These are phyloP conservation scores for Amblyjoppa fuscipennis DNA, from an alignment of 2,888 invertebrate genomes.

Conservation along the genomic window DNA sequence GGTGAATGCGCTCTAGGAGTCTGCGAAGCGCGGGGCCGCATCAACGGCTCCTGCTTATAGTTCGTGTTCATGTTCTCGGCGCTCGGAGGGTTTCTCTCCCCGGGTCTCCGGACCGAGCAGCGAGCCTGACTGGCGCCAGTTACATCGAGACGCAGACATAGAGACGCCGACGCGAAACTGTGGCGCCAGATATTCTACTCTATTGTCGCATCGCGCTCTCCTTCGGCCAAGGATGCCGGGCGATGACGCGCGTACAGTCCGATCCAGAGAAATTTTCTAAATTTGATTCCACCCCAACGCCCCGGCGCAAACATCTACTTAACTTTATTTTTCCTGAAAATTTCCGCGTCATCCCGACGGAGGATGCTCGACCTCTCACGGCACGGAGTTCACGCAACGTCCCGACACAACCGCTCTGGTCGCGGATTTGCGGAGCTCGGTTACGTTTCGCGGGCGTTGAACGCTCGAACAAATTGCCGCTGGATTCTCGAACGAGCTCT, in stretches of 20 bases:
- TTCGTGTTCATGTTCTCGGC: conserved; percentile 29
- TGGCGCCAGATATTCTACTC: conserved; percentile 77
- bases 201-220: conserved; percentile 33
- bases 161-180: conserved; percentile 76
- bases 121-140: conserved; percentile 79
- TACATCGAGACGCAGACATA: conserved; percentile 76
- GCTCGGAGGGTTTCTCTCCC: background rate
- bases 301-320: conserved; percentile 1
- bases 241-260: conserved; percentile 38
- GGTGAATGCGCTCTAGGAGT: conserved; percentile 73
- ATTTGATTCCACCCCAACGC: background rate
- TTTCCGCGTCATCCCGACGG: background rate
- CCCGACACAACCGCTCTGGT: background rate
- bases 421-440: conserved; percentile 20
- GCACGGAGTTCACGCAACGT: background rate
- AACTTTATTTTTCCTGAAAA: background rate
- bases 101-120: conserved; percentile 24
- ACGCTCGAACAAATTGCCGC: conserved; percentile 60
- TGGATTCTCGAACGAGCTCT: conserved; percentile 41
- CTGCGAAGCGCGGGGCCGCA: background rate
- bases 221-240: conserved; percentile 14
- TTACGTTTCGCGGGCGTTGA: conserved; percentile 26
- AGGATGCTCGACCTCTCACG: background rate
- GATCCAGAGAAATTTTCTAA: conserved; percentile 18
- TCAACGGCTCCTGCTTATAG: conserved; percentile 43